Evolutionary conservation across 2,113 vertebrate species (phyloP).

Genomic region (Bambusicola thoracicus): DNA sequence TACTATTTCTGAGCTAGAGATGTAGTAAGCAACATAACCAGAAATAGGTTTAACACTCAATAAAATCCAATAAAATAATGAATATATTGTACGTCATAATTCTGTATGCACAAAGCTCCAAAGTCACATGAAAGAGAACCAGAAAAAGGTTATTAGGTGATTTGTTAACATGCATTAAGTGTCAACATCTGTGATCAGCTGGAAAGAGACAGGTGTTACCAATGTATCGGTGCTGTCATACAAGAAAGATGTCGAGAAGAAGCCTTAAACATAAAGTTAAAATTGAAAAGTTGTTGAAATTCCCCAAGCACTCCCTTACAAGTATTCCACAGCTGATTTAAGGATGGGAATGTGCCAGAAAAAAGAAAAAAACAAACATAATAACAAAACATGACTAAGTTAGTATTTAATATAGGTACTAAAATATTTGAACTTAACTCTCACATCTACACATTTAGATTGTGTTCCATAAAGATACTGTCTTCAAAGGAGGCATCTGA

Average conservation of each 20-base stretch:
- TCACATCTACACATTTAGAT: conserved; percentile 33
- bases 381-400: background rate
- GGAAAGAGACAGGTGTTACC: conserved; percentile 30
- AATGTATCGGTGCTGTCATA: conserved; percentile 13
- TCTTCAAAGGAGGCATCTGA: conserved; percentile 3
- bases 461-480: conserved; percentile 31
- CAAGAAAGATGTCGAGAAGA: conserved; percentile 11
- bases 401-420: conserved; percentile 30
- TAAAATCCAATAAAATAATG: conserved; percentile 33
- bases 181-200: conserved; percentile 50
- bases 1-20: conserved; percentile 4
- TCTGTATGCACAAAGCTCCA: background rate
- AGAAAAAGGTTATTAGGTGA: conserved; percentile 14
- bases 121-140: background rate
- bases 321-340: conserved; percentile 53
- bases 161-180: background rate
- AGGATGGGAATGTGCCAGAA: conserved; percentile 42
- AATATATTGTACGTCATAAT: background rate
- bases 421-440: conserved; percentile 50
- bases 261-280: conserved; percentile 36
- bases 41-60: conserved; percentile 29
- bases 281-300: conserved; percentile 62
- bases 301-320: conserved; percentile 27
- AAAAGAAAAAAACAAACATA: background rate
- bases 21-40: conserved; percentile 15